Conservation (phyloP, 2,113 vertebrate species). For the Apistogramma diplotaenia region DNA sequence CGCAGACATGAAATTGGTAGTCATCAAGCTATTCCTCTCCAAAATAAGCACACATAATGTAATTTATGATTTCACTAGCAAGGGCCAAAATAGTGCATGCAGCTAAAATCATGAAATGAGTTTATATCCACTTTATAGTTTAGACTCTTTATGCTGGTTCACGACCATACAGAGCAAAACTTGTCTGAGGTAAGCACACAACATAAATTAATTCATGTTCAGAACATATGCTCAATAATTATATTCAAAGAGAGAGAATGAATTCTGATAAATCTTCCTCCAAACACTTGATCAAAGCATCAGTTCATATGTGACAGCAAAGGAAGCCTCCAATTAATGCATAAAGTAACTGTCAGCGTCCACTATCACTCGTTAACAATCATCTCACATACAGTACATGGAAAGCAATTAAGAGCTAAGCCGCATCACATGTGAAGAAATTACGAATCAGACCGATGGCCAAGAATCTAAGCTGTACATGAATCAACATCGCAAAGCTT, state of each 20-base stretch:
- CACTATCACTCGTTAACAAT: conserved; percentile 41
- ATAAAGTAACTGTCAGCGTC: conserved; percentile 44
- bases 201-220: conserved; percentile 25
- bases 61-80: neutral
- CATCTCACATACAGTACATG: conserved; percentile 38
- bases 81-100: neutral
- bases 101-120: conserved; percentile 22
- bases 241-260: conserved; percentile 24
- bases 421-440: conserved; percentile 51
- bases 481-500: conserved; percentile 29
- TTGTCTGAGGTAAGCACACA: neutral
- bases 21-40: neutral
- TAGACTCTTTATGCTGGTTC: neutral
- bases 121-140: neutral
- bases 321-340: conserved; percentile 20
- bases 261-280: conserved; percentile 41
- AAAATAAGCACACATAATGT: neutral
- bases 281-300: conserved; percentile 61
- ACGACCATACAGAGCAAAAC: neutral
- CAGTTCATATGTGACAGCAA: conserved; percentile 20
- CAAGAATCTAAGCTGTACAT: conserved; percentile 35
- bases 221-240: conserved; percentile 43
- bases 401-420: conserved; percentile 44
- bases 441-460: conserved; percentile 52
- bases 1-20: neutral